Conservation (phyloP, 2,113 vertebrate genomes). For the Nesoenas mayeri region DNA sequence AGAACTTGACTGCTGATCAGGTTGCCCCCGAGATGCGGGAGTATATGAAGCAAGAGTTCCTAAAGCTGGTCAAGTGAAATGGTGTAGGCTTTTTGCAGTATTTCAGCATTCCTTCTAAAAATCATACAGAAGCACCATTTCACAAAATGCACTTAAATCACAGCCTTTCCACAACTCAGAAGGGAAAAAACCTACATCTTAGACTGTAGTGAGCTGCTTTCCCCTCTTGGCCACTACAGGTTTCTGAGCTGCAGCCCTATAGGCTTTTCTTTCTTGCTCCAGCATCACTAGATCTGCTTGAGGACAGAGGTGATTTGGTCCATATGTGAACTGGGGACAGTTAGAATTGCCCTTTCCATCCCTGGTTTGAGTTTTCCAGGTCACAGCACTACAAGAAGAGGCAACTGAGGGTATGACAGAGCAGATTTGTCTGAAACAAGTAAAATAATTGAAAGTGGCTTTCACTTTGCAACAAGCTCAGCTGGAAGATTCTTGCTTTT, state of each 20-base stretch:
- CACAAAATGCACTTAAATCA: neutral
- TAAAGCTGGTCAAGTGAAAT: conserved; percentile 69
- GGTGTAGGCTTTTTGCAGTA: neutral
- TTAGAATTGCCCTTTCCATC: neutral
- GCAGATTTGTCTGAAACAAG: neutral
- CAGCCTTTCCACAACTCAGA: neutral
- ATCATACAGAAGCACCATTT: neutral
- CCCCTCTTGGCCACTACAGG: neutral
- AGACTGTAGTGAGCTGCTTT: neutral
- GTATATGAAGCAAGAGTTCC: conserved; percentile 57
- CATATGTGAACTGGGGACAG: neutral
- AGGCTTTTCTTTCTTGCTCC: neutral
- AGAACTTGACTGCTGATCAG: conserved; percentile 34
- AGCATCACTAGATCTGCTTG: neutral
- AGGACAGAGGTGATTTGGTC: neutral
- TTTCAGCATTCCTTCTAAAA: neutral
- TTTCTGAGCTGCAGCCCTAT: neutral
- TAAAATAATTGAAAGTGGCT: neutral
- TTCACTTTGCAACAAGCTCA: neutral
- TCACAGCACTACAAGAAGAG: neutral
- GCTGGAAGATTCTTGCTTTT: neutral
- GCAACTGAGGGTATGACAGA: neutral
- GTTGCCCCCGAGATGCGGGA: conserved; percentile 47
- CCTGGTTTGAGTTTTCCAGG: neutral
- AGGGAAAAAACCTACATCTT: neutral